Base-by-base conservation (phyloP, 2,113 vertebrate species). In the Alectura lathami region DNA sequence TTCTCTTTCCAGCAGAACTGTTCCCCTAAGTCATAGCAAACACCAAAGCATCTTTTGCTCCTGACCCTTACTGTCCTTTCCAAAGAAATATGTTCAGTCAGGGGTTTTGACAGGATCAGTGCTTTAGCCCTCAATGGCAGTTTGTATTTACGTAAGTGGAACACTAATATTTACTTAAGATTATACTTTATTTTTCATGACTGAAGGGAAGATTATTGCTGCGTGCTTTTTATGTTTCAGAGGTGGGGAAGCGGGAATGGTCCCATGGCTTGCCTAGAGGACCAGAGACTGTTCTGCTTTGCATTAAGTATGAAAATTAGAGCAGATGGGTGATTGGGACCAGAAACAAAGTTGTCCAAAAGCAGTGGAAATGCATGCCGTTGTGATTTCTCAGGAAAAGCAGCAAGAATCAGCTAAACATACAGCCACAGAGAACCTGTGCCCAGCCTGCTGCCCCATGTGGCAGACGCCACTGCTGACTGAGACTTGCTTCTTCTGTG, bases 131-230 rank as follows among this genome's bases (percentile, higher is more conserved):
- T 88, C 92, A 63, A 16, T 76, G 86, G 88, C 89, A 95, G 89
- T 95, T 94, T 91, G 91, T 93, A 91, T 92, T 95, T 93, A 87
- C 2, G 8, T 70, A 75, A 92, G 89, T 68, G 75, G 89, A 95
- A 74, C 83, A 64, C 86, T 91, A 93, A 96, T 92, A 93, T 95
- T 95, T 94, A 93, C 91, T 96, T 92, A 93, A 92, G 95, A 92
- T 96, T 91, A 91, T 77, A 50, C 83, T 57, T 23, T 89, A 66
- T 92, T 95, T 95, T 81, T 88, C 83, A 60, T 62, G 89, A 75
- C 86, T 69, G 91, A 78, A 79, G 86, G 86, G 88, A 82, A 92
- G 91, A 92, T 94, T 93, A 62, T 63, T 63, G 81, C 81, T 27
- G 56, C 88, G 66, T 89, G 93, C 76, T 93, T 94, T 91, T 79